Conservation (phyloP, 2,888 invertebrate species). For the Synanthedon tipuliformis region DNA sequence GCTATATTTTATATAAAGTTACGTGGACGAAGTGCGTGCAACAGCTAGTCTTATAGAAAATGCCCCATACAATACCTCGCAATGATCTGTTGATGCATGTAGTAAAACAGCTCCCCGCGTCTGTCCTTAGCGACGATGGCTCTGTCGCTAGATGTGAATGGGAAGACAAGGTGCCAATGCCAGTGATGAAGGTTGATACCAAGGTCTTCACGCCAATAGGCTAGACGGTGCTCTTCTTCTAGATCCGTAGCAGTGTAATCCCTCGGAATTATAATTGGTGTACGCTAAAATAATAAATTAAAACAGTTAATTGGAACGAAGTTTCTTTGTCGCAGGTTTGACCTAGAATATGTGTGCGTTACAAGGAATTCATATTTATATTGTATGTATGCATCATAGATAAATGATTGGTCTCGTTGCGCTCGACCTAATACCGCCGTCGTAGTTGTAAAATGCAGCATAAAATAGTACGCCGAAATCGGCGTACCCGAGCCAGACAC, state of each 20-base stretch:
- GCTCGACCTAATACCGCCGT: too few species aligned
- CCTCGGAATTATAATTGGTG: slow-evolving; percentile 77
- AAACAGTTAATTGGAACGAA: too few species aligned
- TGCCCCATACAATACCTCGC: slow-evolving; percentile 34
- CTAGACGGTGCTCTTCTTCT: slow-evolving; percentile 83
- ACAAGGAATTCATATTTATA: too few species aligned
- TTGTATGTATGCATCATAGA: too few species aligned
- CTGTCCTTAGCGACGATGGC: slow-evolving; percentile 79
- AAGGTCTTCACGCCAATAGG: slow-evolving; percentile 86
- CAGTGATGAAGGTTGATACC: slow-evolving; percentile 85
- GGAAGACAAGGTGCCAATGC: slow-evolving; percentile 87
- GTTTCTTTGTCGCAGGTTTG: too few species aligned
- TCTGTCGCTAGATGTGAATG: slow-evolving; percentile 66
- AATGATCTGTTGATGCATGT: slow-evolving; percentile 76
- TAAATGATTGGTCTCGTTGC: too few species aligned
- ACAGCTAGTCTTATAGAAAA: not conserved
- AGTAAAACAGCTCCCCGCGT: slow-evolving; percentile 83
- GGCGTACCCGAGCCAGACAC: too few species aligned
- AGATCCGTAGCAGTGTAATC: slow-evolving; percentile 84
- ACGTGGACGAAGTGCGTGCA: too few species aligned
- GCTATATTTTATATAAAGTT: too few species aligned
- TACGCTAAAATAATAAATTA: slow-evolving; percentile 44
- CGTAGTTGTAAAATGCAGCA: too few species aligned
- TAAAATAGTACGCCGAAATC: too few species aligned
- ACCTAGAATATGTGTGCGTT: too few species aligned